Percentiles rank a stretch among this genome's conserved stretches.
Conservation (phyloP, 2,113 vertebrate species). For the Eptesicus fuscus region DNA sequence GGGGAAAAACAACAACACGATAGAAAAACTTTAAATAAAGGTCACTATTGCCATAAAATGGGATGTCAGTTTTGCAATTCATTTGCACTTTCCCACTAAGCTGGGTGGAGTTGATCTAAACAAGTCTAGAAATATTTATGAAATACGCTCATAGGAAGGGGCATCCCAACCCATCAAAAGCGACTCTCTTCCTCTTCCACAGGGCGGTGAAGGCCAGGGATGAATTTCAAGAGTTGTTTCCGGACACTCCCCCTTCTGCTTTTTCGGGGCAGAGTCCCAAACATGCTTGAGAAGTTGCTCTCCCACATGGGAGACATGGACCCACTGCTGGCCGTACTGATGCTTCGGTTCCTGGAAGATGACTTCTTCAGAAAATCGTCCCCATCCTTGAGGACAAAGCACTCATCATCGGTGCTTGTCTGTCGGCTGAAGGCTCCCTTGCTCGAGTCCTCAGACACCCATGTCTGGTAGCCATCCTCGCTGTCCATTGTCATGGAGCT, state of each 20-base stretch:
- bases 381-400: slow-evolving; percentile 82
- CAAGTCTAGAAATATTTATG: not conserved
- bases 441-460: slow-evolving; percentile 83
- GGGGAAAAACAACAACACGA: not conserved
- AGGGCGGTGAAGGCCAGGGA: slow-evolving; percentile 91
- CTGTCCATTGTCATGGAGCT: slow-evolving; percentile 89
- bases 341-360: slow-evolving; percentile 83
- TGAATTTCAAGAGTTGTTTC: slow-evolving; percentile 90
- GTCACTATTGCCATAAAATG: not conserved
- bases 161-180: slow-evolving; percentile 41
- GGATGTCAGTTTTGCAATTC: not conserved
- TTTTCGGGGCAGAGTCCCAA: slow-evolving; percentile 93
- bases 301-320: slow-evolving; percentile 90
- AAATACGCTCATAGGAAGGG: accelerated
- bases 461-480: slow-evolving; percentile 83
- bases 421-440: slow-evolving; percentile 80
- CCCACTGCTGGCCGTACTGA: slow-evolving; percentile 86
- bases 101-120: not conserved
- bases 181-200: slow-evolving; percentile 92
- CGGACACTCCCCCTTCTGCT: slow-evolving; percentile 84
- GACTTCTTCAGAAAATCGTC: not conserved
- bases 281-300: slow-evolving; percentile 78
- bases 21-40: not conserved
- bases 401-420: slow-evolving; percentile 83
- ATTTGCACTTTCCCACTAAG: not conserved